Conservation (phyloP, 1,140 invertebrate genomes). For the Formica exsecta region DNA sequence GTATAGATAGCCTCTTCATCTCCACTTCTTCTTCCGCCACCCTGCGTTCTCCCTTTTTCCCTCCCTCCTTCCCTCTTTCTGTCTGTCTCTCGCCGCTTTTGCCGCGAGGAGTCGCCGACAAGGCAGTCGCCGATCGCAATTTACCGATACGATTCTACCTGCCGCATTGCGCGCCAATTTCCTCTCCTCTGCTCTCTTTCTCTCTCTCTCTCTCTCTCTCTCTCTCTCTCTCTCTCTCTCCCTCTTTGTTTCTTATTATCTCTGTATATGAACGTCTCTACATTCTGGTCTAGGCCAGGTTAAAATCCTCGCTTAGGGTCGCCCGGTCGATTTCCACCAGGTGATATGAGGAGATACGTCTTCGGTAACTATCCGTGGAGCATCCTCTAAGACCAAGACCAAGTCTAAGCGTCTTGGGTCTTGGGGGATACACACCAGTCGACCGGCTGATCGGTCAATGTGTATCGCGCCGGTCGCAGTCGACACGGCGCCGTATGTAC, state of each 20-base stretch:
- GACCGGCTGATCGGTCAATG: slow-evolving; percentile 70
- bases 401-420: background rate
- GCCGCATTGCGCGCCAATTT: slow-evolving; percentile 73
- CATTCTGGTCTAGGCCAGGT: slow-evolving; percentile 61
- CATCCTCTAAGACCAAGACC: slow-evolving; percentile 61
- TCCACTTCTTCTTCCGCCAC: slow-evolving; percentile 44
- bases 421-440: background rate
- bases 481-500: slow-evolving; percentile 22
- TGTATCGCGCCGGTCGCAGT: slow-evolving; percentile 64
- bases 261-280: slow-evolving; percentile 39
- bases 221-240: slow-evolving; percentile 39
- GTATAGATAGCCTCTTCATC: slow-evolving; percentile 63
- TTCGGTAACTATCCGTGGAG: slow-evolving; percentile 76
- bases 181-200: slow-evolving; percentile 52
- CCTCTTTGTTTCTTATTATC: background rate
- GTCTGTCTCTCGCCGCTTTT: slow-evolving; percentile 40
- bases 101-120: slow-evolving; percentile 80
- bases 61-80: slow-evolving; percentile 40
- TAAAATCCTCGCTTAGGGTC: slow-evolving; percentile 65
- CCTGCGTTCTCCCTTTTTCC: slow-evolving; percentile 53
- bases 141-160: slow-evolving; percentile 84
- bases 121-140: slow-evolving; percentile 84
- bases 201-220: slow-evolving; percentile 22
- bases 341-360: slow-evolving; percentile 77
- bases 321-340: slow-evolving; percentile 68